These are phyloP conservation scores for Sanderia malayensis DNA, from an alignment of 30 jellyfish, hydroid and myxozoan species.

Conservation along the genomic window DNA sequence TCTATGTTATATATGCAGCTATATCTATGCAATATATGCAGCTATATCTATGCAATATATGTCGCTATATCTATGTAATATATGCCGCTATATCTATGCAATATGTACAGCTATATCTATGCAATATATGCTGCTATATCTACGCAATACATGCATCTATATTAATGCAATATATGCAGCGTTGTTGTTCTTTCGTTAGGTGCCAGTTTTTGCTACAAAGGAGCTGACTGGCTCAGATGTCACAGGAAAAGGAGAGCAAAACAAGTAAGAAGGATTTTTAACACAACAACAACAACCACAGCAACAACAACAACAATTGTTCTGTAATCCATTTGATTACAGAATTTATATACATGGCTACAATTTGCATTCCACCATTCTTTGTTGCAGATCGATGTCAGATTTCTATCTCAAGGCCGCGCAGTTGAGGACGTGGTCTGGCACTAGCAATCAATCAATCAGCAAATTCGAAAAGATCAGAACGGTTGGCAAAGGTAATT, in stretches of 20 bases:
- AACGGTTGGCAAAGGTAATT: conserved; percentile 86
- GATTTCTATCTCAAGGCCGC: conserved; percentile 73
- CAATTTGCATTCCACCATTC: neutral
- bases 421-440: conserved; percentile 80
- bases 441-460: conserved; percentile 79
- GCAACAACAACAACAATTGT: too few relatives aligned
- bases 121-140: too few relatives aligned
- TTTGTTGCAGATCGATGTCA: conserved; percentile 49
- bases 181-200: conserved; percentile 32
- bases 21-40: too few relatives aligned
- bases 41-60: too few relatives aligned
- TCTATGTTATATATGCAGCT: too few relatives aligned
- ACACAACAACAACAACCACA: too few relatives aligned
- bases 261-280: neutral
- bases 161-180: too few relatives aligned
- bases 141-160: too few relatives aligned
- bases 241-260: conserved; percentile 23
- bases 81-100: too few relatives aligned
- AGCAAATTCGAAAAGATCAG: conserved; percentile 88
- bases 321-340: neutral
- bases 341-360: neutral
- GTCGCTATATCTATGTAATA: too few relatives aligned
- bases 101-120: too few relatives aligned
- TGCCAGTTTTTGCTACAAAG: conserved; percentile 62
- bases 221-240: conserved; percentile 63